These are phyloP conservation scores for Leucophenga montana DNA, from an alignment of 2,888 invertebrate genomes.

Conservation along the genomic window DNA sequence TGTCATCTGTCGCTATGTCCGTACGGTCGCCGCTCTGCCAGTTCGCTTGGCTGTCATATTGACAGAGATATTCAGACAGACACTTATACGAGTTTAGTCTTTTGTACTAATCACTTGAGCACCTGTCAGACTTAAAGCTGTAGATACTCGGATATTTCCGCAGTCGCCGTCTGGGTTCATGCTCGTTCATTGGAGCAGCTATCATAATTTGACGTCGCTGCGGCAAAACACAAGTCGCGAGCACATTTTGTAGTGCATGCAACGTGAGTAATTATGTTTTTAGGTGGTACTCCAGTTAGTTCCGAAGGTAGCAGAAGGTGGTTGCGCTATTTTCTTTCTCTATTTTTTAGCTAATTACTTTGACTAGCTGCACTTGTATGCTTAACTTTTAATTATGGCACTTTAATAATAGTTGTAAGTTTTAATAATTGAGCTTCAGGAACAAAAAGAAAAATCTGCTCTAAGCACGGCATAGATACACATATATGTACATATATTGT, in stretches of 20 bases:
- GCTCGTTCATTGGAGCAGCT: constrained; percentile 23
- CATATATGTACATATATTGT: background rate
- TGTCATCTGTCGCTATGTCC: constrained; percentile 41
- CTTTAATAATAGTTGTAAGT: constrained; percentile 59
- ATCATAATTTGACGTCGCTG: constrained; percentile 23
- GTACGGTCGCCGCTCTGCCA: background rate
- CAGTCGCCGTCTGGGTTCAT: constrained; percentile 39
- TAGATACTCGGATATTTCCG: background rate
- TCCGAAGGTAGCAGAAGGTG: background rate
- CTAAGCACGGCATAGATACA: constrained; percentile 3
- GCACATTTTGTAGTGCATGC: constrained; percentile 9
- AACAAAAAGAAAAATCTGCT: constrained; percentile 6
- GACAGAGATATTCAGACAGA: background rate
- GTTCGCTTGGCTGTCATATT: background rate
- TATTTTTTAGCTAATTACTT: constrained; percentile 60
- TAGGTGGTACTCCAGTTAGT: constrained; percentile 8
- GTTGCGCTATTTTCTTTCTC: background rate
- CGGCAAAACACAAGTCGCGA: constrained; percentile 4
- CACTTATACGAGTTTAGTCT: background rate
- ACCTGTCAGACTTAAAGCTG: constrained; percentile 23
- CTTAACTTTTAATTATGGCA: constrained; percentile 66
- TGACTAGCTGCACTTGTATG: constrained; percentile 62
- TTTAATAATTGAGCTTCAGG: constrained; percentile 4
- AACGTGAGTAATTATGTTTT: constrained; percentile 26
- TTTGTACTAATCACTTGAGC: constrained; percentile 19